Evolutionary conservation across 2,113 vertebrate species (phyloP).

Genomic region (Nettapus auritus): DNA sequence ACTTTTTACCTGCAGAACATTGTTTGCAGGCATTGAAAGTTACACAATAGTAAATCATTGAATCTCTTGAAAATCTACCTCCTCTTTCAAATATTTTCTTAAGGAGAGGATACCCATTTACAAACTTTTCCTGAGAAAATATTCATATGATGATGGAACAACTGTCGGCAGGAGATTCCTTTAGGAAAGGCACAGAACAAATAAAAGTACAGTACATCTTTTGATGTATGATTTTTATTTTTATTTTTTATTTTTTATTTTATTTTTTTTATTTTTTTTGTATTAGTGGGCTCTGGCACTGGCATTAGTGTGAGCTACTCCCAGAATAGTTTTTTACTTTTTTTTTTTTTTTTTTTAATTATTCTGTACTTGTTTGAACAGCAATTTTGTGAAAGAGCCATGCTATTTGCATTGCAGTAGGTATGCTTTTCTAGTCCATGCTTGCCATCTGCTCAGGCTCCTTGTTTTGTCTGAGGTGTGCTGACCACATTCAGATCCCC

Average conservation of each 20-base stretch:
- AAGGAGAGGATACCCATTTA: background rate
- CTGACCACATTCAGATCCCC: background rate
- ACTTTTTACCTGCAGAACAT: background rate
- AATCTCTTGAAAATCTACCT: background rate
- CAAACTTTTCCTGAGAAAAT: background rate
- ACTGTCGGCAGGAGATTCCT: background rate
- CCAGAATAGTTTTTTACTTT: background rate
- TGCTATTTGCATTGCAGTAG: background rate
- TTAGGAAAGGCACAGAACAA: background rate
- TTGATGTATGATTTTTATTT: background rate
- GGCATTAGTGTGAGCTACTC: background rate
- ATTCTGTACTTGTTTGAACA: background rate
- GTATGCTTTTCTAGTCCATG: background rate
- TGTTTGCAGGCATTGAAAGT: background rate
- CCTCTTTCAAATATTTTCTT: background rate
- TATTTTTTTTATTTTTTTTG: no score
- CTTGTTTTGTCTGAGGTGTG: background rate
- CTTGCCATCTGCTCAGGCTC: background rate
- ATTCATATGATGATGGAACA: background rate
- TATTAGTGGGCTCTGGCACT: background rate
- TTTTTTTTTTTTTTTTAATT: background rate
- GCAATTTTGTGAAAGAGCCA: background rate
- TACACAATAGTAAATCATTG: background rate
- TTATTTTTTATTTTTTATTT: no score
- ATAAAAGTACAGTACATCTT: background rate